Conservation (phyloP, 1,140 invertebrate genomes). For the Heliothis virescens region DNA sequence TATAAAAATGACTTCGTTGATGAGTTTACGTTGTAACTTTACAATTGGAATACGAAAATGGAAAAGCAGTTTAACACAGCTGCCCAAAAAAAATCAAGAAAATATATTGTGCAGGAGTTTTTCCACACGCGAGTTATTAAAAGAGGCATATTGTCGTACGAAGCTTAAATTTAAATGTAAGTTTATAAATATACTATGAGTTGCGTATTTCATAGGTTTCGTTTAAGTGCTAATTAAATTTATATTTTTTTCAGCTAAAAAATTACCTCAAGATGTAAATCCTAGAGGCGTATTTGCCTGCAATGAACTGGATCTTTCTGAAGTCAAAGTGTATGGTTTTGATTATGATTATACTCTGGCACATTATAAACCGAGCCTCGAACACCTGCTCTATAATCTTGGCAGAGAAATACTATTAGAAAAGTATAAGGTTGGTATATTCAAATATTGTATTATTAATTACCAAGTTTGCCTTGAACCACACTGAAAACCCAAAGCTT, state of each 20-base stretch:
- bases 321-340: constrained; percentile 98
- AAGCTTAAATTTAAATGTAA: constrained; percentile 86
- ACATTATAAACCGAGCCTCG: constrained; percentile 96
- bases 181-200: constrained; percentile 53
- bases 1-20: constrained; percentile 53
- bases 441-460: background rate
- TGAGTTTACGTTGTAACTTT: constrained; percentile 65
- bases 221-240: no score
- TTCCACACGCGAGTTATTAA: constrained; percentile 80
- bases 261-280: constrained; percentile 94
- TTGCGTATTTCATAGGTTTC: background rate
- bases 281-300: constrained; percentile 97
- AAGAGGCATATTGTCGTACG: constrained; percentile 83
- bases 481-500: no score
- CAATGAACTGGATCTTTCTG: constrained; percentile 96
- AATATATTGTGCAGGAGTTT: constrained; percentile 55
- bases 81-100: constrained; percentile 56
- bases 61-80: constrained; percentile 65
- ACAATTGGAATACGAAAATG: constrained; percentile 62
- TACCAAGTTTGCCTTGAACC: no score
- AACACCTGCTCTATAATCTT: constrained; percentile 96
- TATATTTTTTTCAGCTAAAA: constrained; percentile 90
- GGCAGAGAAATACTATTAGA: constrained; percentile 95
- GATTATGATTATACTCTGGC: constrained; percentile 99
- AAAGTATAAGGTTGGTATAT: constrained; percentile 92